These are phyloP conservation scores for Coronaproctus castanopsis DNA, from an alignment of 2,888 invertebrate genomes.

Conservation along the genomic window DNA sequence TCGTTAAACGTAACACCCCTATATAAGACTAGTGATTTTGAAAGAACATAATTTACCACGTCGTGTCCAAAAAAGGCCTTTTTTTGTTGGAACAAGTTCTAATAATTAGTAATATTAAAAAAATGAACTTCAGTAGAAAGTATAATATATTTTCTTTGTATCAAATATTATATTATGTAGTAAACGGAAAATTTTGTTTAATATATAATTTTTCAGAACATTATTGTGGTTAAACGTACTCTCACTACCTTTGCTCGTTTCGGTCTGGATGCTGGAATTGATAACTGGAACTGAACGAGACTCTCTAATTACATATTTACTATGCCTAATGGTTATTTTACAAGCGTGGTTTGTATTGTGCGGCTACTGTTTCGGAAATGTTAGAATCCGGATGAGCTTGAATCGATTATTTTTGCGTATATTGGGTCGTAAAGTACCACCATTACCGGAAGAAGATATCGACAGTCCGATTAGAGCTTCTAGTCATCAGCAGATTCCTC, in stretches of 20 bases:
- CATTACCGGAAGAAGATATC: conserved; percentile 40
- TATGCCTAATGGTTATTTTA: conserved; percentile 52
- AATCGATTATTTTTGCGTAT: conserved; percentile 47
- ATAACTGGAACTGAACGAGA: conserved; percentile 53
- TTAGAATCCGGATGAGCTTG: conserved; percentile 58
- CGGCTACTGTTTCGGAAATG: conserved; percentile 72
- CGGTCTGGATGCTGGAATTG: conserved; percentile 69
- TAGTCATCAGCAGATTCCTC: conserved; percentile 4
- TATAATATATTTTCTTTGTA: too few relatives aligned
- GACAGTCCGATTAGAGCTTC: conserved; percentile 34
- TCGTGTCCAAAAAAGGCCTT: too few relatives aligned
- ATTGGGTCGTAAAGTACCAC: conserved; percentile 60
- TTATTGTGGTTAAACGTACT: conserved; percentile 71
- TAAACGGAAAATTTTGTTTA: too few relatives aligned
- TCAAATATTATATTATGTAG: too few relatives aligned
- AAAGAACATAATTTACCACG: too few relatives aligned
- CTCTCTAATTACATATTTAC: conserved; percentile 48
- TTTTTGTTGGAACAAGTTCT: too few relatives aligned
- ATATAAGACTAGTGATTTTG: too few relatives aligned
- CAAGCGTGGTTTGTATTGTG: conserved; percentile 68
- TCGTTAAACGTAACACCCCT: too few relatives aligned
- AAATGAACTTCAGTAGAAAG: too few relatives aligned
- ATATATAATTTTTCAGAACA: too few relatives aligned
- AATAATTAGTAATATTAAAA: too few relatives aligned
- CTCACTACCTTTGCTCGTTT: conserved; percentile 61